phyloP scores from a whole-genome alignment of 2,113 vertebrate genomes.

The Odocoileus hemionus region DNA sequence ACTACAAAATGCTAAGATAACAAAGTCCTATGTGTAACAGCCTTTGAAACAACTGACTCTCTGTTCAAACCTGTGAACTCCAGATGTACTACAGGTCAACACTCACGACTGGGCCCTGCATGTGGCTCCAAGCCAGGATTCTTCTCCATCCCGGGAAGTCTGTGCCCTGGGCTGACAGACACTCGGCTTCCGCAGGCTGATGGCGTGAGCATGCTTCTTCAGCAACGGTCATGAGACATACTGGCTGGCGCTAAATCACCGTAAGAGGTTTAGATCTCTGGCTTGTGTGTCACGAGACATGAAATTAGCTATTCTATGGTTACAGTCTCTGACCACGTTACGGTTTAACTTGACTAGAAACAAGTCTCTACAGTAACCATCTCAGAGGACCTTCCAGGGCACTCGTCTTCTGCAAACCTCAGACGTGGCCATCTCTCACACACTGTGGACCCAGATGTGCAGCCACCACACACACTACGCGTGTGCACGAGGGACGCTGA shows the following conservation, averaged over 20 bases:
- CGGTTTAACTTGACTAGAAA: slow-evolving; percentile 30
- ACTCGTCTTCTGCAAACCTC: slow-evolving; percentile 4
- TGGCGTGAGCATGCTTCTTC: neutral
- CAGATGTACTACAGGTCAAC: neutral
- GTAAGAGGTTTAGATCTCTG: slow-evolving; percentile 34
- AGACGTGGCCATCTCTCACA: neutral
- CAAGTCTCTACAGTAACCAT: slow-evolving; percentile 14
- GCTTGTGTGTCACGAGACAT: slow-evolving; percentile 17
- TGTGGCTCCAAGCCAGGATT: neutral
- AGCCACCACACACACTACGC: neutral
- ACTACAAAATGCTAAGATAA: neutral
- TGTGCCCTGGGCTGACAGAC: neutral
- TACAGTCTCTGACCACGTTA: slow-evolving; percentile 56
- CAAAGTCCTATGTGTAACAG: neutral
- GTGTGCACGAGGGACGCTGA: too few species aligned
- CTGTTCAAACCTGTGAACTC: neutral
- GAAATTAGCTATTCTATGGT: slow-evolving; percentile 59
- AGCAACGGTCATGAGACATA: accelerated
- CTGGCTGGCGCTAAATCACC: neutral
- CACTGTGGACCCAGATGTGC: neutral
- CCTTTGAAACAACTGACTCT: neutral
- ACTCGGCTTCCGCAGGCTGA: too few species aligned
- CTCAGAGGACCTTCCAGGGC: slow-evolving; percentile 39
- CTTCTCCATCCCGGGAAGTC: neutral
- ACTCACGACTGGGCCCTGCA: neutral